Evolutionary conservation across 2,113 vertebrate species (phyloP).

Genomic region (Sturnira hondurensis): DNA sequence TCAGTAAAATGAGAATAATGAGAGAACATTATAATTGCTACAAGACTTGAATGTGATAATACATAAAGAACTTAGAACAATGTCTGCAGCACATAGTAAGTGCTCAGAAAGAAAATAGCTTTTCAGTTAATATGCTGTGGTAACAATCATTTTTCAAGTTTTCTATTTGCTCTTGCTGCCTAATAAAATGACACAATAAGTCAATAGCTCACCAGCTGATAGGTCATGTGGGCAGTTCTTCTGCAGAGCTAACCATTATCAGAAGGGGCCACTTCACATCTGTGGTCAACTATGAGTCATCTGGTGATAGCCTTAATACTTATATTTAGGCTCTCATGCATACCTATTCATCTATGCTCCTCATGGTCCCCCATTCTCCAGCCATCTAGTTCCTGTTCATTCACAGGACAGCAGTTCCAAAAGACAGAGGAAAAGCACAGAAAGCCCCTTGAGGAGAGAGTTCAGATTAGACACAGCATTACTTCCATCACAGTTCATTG

Average conservation of each 20-base stretch:
- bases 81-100: neutral
- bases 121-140: neutral
- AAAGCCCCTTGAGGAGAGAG: neutral
- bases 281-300: neutral
- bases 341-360: neutral
- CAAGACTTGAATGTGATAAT: neutral
- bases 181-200: neutral
- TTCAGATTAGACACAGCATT: neutral
- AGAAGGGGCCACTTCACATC: too few relatives aligned
- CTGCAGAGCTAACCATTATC: neutral
- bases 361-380: neutral
- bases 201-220: neutral
- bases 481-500: neutral
- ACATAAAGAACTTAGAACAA: neutral
- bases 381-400: neutral
- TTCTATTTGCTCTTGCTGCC: neutral
- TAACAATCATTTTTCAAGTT: neutral
- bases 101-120: neutral
- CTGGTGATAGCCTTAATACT: neutral
- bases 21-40: neutral
- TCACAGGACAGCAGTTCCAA: neutral
- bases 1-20: neutral
- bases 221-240: neutral
- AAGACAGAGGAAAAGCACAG: neutral
- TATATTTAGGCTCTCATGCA: rapidly evolving